These are phyloP conservation scores for Amphiura filiformis DNA, from an alignment of 35 echinoderm and acorn worm genomes.

Conservation along the genomic window DNA sequence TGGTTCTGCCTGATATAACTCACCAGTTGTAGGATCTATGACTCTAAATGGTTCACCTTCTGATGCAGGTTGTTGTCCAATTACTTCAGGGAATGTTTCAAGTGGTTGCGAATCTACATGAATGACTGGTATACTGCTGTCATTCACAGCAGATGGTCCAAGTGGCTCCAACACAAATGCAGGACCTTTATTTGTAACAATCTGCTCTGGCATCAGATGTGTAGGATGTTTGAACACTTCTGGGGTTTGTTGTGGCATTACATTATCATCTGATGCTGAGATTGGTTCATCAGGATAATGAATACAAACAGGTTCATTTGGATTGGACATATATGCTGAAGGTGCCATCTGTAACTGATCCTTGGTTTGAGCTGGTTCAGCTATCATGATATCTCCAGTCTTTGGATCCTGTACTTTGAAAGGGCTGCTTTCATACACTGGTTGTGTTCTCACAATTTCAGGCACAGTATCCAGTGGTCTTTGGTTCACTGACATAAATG, in stretches of 20 bases:
- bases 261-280: neutral
- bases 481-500: neutral
- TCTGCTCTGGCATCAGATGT: conserved; percentile 5
- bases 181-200: neutral
- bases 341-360: conserved; percentile 23
- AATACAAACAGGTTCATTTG: conserved; percentile 20
- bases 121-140: neutral
- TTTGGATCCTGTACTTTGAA: conserved; percentile 41
- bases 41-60: conserved; percentile 8
- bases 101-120: neutral
- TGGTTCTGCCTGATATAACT: conserved; percentile 49
- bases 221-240: neutral
- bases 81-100: neutral
- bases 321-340: conserved; percentile 27
- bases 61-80: neutral
- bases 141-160: conserved; percentile 18
- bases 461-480: conserved; percentile 2
- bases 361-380: conserved; percentile 29
- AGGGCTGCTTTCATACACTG: neutral
- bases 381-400: conserved; percentile 33
- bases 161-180: neutral
- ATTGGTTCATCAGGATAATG: conserved; percentile 12
- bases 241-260: neutral
- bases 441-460: neutral
- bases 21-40: conserved; percentile 45